Evolutionary conservation across 2,113 vertebrate species (phyloP), one percentile per base, ranked within the genome.

Genomic region (Chloebia gouldiae): DNA sequence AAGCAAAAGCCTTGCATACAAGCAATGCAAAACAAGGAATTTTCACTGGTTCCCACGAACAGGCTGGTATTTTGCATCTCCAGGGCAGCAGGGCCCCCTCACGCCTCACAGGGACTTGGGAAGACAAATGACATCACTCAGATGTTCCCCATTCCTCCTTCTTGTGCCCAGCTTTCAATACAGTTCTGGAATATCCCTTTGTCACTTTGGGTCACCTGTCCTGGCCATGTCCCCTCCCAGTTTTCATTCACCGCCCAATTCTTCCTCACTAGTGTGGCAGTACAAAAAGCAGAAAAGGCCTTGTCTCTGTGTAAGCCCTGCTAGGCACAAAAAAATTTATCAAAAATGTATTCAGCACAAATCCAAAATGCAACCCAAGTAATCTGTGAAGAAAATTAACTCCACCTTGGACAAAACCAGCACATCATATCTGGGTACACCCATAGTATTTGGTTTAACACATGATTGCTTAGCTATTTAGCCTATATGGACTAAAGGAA

Each of bases 31-130:
- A 59, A 44, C 18, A 57, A 51, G 22, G 33, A 51, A 39, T 51
- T 59, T 72, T 80, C 20, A 40, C 30, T 22, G 6, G 6, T 44
- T 65, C 15, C 44, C 10, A 6, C 28, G 44, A 9, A 3, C 44
- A 28, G 27, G 27, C 27, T 21, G 10, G 15, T 50, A 18, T 65
- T 59, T 27, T 20, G 22, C 27, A 30, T 51, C 3, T 66, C 28
- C 33, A 73, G 25, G 66, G 37, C 14, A 44, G 31, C 42, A 28
- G 28, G 19, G 15, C 0, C 9, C 18, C 28, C 17, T 59, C 27
- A 28, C 0, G 0, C 12, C 22, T 72, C 28, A 33, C 2, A 2
- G 15, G 17, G 9, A 17, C 23, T 59, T 33, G 15, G 28, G 7
- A 50, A 22, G 37, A 27, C 13, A 56, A 47, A 39, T 4, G 11